These are phyloP conservation scores for Metaphire vulgaris DNA, from an alignment of 1,140 invertebrate species.

Conservation along the genomic window DNA sequence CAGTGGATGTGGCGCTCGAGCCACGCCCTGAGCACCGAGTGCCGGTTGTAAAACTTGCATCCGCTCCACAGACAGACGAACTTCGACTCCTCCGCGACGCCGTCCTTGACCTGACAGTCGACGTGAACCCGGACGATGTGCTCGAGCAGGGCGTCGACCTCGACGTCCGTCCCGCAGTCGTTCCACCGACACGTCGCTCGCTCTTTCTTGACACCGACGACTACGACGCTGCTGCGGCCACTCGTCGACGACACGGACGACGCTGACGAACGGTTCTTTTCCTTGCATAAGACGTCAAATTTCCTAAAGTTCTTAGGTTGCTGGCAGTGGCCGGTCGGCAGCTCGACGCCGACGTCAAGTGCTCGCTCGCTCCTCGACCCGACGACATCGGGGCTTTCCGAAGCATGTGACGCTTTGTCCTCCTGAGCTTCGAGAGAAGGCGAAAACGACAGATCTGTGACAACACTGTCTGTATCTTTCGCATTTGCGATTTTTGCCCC, in stretches of 20 bases:
- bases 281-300: not conserved
- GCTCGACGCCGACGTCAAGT: not conserved
- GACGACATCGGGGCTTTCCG: not conserved
- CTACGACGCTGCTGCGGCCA: too few species aligned
- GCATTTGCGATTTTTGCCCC: not conserved
- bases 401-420: not conserved
- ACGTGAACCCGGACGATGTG: constrained; percentile 83
- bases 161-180: constrained; percentile 70
- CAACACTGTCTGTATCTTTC: not conserved
- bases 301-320: not conserved
- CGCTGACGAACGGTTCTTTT: not conserved
- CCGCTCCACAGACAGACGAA: constrained; percentile 78
- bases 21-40: constrained; percentile 84
- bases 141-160: constrained; percentile 72
- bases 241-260: not conserved
- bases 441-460: too few species aligned
- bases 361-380: not conserved
- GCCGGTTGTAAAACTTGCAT: constrained; percentile 87
- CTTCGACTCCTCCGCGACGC: not conserved
- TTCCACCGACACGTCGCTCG: constrained; percentile 67
- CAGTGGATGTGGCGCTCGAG: constrained; percentile 82
- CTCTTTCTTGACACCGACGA: not conserved
- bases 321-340: not conserved
- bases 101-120: constrained; percentile 61
- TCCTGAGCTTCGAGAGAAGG: not conserved